phyloP scores from a whole-genome alignment of 2,797 vertebrate genomes.

The Gymnoscopelus microlampas region DNA sequence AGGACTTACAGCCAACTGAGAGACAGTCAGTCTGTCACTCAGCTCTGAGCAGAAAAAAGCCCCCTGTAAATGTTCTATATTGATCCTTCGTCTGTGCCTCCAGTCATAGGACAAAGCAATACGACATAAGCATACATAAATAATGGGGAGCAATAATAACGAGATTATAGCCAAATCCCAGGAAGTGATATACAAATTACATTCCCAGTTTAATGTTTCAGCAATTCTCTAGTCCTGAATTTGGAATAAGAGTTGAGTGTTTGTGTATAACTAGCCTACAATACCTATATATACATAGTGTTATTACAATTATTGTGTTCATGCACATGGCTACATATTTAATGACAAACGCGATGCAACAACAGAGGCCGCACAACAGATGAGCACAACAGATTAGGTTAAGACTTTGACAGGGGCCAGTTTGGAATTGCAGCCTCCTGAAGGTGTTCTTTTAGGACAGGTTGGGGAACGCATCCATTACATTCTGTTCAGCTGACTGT shows the following conservation, averaged over 20 bases:
- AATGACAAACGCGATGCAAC: too few species aligned
- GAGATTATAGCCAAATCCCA: slow-evolving; percentile 30
- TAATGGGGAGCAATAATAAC: slow-evolving; percentile 54
- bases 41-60: background rate
- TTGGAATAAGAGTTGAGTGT: slow-evolving; percentile 32
- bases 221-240: slow-evolving; percentile 27
- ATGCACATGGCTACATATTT: too few species aligned
- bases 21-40: slow-evolving; percentile 21
- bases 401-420: too few species aligned
- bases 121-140: slow-evolving; percentile 33
- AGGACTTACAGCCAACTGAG: slow-evolving; percentile 1
- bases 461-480: too few species aligned
- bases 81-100: slow-evolving; percentile 18
- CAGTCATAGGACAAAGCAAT: slow-evolving; percentile 31
- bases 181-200: slow-evolving; percentile 43
- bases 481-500: too few species aligned
- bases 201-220: slow-evolving; percentile 49
- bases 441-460: too few species aligned
- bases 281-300: too few species aligned
- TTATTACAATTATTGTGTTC: too few species aligned
- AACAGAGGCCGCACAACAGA: too few species aligned
- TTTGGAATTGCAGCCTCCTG: too few species aligned
- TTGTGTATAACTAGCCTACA: slow-evolving; percentile 52
- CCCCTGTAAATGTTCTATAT: slow-evolving; percentile 14
- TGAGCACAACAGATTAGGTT: too few species aligned